Conservation (phyloP, 2,797 vertebrate genomes). For the Hoplostethus mediterraneus region DNA sequence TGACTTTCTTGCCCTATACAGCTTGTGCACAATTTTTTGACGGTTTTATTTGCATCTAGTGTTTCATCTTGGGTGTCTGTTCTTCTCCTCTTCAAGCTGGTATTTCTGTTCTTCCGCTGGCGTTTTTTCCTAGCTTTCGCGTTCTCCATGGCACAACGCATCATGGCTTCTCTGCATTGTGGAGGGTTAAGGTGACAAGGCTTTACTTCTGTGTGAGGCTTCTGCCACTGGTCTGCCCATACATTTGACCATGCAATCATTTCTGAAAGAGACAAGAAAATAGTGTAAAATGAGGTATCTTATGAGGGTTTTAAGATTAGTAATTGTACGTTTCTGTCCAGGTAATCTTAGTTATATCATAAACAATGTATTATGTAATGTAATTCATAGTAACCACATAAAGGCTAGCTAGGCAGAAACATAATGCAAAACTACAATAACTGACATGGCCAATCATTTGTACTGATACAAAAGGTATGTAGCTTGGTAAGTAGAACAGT, state of each 20-base stretch:
- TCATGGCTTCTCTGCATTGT: slow-evolving; percentile 52
- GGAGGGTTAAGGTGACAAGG: slow-evolving; percentile 25
- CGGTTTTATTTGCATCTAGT: background rate
- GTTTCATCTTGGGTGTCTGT: background rate
- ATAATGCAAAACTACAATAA: no score
- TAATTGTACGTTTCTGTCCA: no score
- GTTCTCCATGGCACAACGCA: slow-evolving; percentile 31
- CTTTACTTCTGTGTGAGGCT: slow-evolving; percentile 22
- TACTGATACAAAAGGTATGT: no score
- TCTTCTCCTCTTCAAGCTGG: slow-evolving; percentile 50
- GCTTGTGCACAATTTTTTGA: slow-evolving; percentile 21
- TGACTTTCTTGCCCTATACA: background rate
- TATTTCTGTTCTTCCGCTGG: background rate
- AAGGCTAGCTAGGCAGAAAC: no score
- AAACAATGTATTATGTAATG: no score
- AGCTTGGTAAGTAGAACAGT: no score
- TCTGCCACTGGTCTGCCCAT: slow-evolving; percentile 35
- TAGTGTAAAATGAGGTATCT: background rate
- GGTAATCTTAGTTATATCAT: no score
- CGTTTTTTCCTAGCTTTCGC: slow-evolving; percentile 37
- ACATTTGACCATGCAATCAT: slow-evolving; percentile 19
- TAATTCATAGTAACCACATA: no score
- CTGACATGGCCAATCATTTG: no score
- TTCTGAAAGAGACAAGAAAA: slow-evolving; percentile 25
- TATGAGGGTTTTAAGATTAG: no score